Evolutionary conservation across 2,888 invertebrate species (phyloP).

Genomic region (Exocentrus adspersus): DNA sequence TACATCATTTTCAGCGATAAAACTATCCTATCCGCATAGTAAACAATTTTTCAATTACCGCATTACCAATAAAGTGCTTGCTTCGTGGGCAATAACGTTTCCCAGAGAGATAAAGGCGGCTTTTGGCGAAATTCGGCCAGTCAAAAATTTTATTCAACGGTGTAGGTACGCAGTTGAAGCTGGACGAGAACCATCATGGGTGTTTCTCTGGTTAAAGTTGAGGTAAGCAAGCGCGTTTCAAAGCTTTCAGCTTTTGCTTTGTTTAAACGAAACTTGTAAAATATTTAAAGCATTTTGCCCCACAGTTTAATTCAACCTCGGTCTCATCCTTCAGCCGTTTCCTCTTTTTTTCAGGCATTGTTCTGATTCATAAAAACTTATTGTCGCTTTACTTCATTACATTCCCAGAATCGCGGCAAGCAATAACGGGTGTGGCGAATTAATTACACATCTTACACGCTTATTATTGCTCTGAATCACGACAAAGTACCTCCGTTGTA

Average conservation of each 20-base stretch:
- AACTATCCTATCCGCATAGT: background rate
- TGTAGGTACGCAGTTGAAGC: background rate
- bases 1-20: background rate
- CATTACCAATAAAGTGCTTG: background rate
- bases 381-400: no score
- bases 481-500: no score
- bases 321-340: no score
- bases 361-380: no score
- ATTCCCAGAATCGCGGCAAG: no score
- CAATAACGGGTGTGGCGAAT: no score
- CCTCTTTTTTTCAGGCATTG: no score
- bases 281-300: no score
- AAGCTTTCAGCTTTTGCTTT: background rate
- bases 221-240: no score
- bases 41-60: slow-evolving; percentile 9
- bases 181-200: background rate
- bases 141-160: background rate
- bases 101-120: slow-evolving; percentile 2
- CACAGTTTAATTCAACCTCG: no score
- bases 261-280: background rate
- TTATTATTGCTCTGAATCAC: no score
- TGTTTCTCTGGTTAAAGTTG: background rate
- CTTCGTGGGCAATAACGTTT: background rate
- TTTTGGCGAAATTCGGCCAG: background rate
- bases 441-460: no score